A percentile compares a stretch with the other conserved stretches of the same genome.
Conservation (phyloP, 2,888 invertebrate species). For the Rhodophaea formosa region DNA sequence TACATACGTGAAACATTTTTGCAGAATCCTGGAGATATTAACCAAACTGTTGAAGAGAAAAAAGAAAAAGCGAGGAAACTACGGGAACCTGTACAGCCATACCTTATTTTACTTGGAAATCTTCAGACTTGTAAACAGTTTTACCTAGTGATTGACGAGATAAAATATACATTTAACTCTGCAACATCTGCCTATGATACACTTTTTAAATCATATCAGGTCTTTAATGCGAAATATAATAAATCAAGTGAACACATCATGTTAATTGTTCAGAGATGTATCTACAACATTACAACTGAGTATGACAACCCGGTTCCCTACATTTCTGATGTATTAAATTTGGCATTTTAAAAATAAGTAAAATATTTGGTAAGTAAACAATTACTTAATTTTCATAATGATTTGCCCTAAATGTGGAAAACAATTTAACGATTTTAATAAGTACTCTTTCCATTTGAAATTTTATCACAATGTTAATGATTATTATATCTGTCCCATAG, state of each 20-base stretch:
- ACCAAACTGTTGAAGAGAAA: not conserved
- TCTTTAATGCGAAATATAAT: not conserved
- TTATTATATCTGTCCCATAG: not conserved
- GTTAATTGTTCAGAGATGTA: not conserved
- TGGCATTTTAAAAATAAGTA: not conserved
- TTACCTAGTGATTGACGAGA: not conserved
- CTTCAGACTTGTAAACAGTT: not conserved
- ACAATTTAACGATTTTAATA: not conserved
- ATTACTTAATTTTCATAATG: not conserved
- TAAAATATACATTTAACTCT: not conserved
- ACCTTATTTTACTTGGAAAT: not conserved
- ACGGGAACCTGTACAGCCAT: not conserved
- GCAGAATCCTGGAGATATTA: not conserved
- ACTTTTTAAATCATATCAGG: conserved; percentile 1
- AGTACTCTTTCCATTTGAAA: not conserved
- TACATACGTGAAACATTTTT: not conserved
- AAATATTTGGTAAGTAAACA: not conserved
- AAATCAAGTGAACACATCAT: not conserved
- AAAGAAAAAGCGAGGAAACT: not conserved
- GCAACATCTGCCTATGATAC: not conserved
- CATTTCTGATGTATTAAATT: not conserved
- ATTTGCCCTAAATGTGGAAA: not conserved
- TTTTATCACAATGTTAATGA: conserved; percentile 1
- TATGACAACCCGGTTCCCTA: not conserved
- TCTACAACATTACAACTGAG: not conserved